Base-by-base conservation (phyloP, 2,888 invertebrate genomes). In the Oligia fasciuncula region DNA sequence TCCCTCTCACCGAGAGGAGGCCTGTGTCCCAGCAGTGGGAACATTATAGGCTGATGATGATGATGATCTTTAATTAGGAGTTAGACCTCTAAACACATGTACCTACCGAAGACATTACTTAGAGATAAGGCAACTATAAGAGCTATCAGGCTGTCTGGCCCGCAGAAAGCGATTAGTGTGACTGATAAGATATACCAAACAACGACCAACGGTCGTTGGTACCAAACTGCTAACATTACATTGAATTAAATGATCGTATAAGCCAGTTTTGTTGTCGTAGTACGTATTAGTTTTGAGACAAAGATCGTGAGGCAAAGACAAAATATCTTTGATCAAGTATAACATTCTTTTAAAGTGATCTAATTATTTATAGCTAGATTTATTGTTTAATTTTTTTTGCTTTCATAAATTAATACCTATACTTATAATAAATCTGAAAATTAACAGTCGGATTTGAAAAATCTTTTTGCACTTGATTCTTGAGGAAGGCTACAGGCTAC, bases 111-210 rank as follows among this genome's bases (percentile, higher is more conserved):
- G 75, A 68, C 75, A 84, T 75, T 87, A 65, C 71, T 85, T 77
- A 81, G 77, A 87, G 81, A 83, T 81, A 78, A 70, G 62, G 29
- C 81, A 66, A 87, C 87, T 81, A 84, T 84, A 79, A 87, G 79
- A 87, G 85, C 84, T 81, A 90, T 88, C 87, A 76, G 77, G 60
- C 80, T 79, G 90, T 90, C 91, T 90, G 74, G 85, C 84, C 89
- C 90, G 74, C 87, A 89, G 84, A 84, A 87, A 83, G 79, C 80
- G 82, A 86, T 87, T 83, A 85, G 72, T 40, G 65, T 57, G 74
- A 69, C 70, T 62, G 74, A 77, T 85, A 76, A 81, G 71, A 72
- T 72, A 70, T 35, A 35, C 35, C 35, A 35, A 35, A 35, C 35
- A 35, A 35, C 35, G 35, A 35, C 35, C 35, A 35, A 35, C 4